Base-by-base conservation (phyloP, 2,888 invertebrate species). In the Himalopsyche tibetana region DNA sequence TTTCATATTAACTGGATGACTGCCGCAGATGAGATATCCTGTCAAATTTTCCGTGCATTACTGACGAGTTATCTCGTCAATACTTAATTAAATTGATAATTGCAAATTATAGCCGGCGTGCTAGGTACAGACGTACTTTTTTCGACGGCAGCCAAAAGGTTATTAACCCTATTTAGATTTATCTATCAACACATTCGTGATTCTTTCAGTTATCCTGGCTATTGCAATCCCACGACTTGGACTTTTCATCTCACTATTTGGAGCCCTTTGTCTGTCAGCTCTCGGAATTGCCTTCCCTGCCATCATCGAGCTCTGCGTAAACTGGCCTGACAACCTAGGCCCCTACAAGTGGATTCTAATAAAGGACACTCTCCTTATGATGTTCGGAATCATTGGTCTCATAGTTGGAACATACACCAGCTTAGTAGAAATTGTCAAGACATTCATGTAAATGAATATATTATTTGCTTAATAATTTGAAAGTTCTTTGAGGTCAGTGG, bases 281-380 rank as follows among this genome's bases (percentile, higher is more conserved):
- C 91, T 96, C 82, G 96, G 96, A 11, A 94, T 96, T 63, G 95
- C 95, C 4, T 96, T 96, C 90, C 96, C 96, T 38, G 96, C 96
- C 1, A 93, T 96, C 51, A 95, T 96, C 89, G 95, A 96, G 89
- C 93, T 96, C 74, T 95, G 96, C 90, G 95, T 96, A 0, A 93
- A 94, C 87, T 96, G 95, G 94, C 94, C 95, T 0, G 92, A 94
- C 89, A 92, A 93, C 38, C 91, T 93, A n/a, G 94, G 95, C 0
- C 91, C 92, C 82, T 90, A 90, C 87, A 90, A 91, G 55, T 89
- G 92, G 82, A 91, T 87, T 89, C 96, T 6, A 90, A 88, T 94
- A 12, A 95, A 95, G 90, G 95, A 96, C 90, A 91, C 92, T 84
- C 91, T 95, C 9, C 93, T 96, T 4, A 93, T 96, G 0, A 89